phyloP scores from a whole-genome alignment of 1,140 invertebrate genomes.

The Belonocnema kinseyi region DNA sequence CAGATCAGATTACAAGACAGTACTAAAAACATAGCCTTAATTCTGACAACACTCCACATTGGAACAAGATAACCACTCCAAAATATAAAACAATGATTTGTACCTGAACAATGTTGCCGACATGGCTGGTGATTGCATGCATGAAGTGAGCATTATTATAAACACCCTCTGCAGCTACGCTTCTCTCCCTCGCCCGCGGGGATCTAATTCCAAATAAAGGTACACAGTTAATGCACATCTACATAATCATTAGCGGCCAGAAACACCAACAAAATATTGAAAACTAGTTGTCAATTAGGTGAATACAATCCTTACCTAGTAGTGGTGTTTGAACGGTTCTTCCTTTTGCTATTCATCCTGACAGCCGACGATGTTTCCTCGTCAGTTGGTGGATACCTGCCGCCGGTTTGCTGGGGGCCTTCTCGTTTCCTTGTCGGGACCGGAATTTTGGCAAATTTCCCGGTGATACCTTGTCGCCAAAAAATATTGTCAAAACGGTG shows the following conservation, averaged over 20 bases:
- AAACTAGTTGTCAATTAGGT: neutral
- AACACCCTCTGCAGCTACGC: conserved; percentile 85
- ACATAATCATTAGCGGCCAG: neutral
- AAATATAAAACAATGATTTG: neutral
- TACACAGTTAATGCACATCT: neutral
- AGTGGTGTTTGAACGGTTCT: conserved; percentile 71
- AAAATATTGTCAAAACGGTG: conserved; percentile 40
- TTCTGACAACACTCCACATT: too few relatives aligned
- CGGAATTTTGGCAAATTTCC: conserved; percentile 78
- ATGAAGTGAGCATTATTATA: conserved; percentile 92
- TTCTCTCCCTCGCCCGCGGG: conserved; percentile 78
- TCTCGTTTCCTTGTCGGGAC: conserved; percentile 78
- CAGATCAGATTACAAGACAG: too few relatives aligned
- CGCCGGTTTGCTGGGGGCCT: conserved; percentile 75
- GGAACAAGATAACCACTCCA: too few relatives aligned
- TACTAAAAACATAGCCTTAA: too few relatives aligned
- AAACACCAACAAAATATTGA: conserved; percentile 2
- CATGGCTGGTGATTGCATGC: conserved; percentile 88
- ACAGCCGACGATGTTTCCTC: conserved; percentile 65
- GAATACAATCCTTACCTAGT: conserved; percentile 64
- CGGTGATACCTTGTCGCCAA: conserved; percentile 55
- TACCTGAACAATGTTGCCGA: conserved; percentile 87
- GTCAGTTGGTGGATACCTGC: conserved; percentile 71
- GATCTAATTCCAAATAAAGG: conserved; percentile 73
- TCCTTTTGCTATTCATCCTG: conserved; percentile 76